phyloP scores from a whole-genome alignment of 2,797 vertebrate genomes.

The Peromyscus nudipes region DNA sequence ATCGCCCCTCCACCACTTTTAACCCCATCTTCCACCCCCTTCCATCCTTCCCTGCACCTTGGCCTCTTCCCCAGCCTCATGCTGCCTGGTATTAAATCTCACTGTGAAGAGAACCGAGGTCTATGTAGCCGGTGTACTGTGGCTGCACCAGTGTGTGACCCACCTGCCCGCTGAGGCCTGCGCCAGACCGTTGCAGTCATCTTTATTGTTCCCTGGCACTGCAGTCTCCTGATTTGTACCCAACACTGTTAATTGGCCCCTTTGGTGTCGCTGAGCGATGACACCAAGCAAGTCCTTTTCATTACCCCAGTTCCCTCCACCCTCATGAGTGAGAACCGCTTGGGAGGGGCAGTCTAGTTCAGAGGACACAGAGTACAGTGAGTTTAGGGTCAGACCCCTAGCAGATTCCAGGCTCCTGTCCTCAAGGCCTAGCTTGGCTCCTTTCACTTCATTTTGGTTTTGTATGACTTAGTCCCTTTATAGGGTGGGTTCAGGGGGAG shows the following conservation, averaged over 20 bases:
- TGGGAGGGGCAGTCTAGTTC: too few species aligned
- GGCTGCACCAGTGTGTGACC: rapidly evolving
- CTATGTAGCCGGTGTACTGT: rapidly evolving
- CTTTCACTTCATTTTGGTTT: neutral
- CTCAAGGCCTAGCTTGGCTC: neutral
- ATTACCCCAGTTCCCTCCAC: too few species aligned
- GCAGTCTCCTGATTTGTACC: neutral
- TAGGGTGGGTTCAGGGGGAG: neutral
- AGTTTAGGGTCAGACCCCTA: neutral
- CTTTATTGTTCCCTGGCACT: neutral
- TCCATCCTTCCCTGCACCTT: neutral
- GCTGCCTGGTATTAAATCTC: neutral
- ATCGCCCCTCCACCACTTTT: neutral
- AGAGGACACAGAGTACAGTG: neutral
- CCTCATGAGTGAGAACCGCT: neutral
- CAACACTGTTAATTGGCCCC: slow-evolving; percentile 49
- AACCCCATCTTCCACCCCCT: neutral
- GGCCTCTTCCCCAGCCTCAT: neutral
- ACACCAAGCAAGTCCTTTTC: too few species aligned
- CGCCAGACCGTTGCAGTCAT: rapidly evolving
- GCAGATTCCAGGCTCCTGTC: neutral
- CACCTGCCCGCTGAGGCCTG: neutral
- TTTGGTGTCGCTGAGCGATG: neutral
- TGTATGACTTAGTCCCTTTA: neutral
- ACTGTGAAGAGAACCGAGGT: neutral